These are phyloP conservation scores for Sebastes diaconus DNA, from an alignment of 2,797 vertebrate species.

Conservation along the genomic window DNA sequence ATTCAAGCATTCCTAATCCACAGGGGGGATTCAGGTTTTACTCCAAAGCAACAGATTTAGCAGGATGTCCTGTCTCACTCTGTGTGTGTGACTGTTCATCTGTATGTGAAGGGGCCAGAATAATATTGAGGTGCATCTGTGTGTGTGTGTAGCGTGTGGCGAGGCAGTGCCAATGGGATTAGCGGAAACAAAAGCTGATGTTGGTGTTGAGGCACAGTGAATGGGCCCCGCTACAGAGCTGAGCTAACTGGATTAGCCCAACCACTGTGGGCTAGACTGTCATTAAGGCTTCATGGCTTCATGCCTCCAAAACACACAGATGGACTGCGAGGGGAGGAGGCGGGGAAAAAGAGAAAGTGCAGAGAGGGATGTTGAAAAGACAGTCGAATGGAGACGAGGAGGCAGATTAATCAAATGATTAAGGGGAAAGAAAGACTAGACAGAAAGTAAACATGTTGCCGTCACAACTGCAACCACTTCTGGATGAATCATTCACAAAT, in stretches of 20 bases:
- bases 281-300: conserved; percentile 52
- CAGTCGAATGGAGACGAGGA: conserved; percentile 4
- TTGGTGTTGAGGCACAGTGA: conserved; percentile 38
- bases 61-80: conserved; percentile 34
- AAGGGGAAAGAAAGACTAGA: conserved; percentile 6
- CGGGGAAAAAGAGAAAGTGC: neutral
- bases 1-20: conserved; percentile 46
- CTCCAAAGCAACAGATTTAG: conserved; percentile 12
- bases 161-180: conserved; percentile 64
- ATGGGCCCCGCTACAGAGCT: conserved; percentile 20
- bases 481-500: neutral
- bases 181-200: conserved; percentile 66
- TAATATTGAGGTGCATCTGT: conserved; percentile 13
- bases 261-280: conserved; percentile 41
- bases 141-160: conserved; percentile 10
- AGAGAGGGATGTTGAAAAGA: conserved; percentile 2
- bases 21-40: neutral
- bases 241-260: conserved; percentile 72
- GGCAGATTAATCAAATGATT: conserved; percentile 26
- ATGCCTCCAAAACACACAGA: conserved; percentile 51
- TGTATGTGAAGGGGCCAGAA: conserved; percentile 6
- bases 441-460: neutral
- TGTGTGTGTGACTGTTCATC: conserved; percentile 27
- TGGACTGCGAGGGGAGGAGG: conserved; percentile 9
- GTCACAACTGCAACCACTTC: neutral